Evolutionary conservation across 2,797 vertebrate genomes (phyloP).

Genomic region (Spondyliosoma cantharus): DNA sequence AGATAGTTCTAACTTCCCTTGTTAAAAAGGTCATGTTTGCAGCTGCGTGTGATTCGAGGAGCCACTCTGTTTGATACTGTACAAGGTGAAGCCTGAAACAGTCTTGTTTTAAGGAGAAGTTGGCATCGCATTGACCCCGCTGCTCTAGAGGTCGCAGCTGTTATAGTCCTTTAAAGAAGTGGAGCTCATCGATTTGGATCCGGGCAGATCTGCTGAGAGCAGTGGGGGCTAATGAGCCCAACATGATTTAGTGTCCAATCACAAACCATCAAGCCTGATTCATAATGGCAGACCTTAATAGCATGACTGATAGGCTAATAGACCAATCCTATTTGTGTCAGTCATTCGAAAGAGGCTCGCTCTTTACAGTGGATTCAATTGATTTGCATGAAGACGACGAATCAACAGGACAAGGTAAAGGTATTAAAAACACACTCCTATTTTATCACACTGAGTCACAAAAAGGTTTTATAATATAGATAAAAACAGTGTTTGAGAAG

Average conservation of each 20-base stretch:
- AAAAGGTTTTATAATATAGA: neutral
- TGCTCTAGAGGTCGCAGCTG: constrained; percentile 46
- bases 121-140: constrained; percentile 36
- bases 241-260: constrained; percentile 61
- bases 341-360: constrained; percentile 50
- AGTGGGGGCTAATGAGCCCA: constrained; percentile 40
- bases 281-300: constrained; percentile 59
- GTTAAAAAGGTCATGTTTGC: constrained; percentile 56
- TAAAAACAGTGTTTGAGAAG: neutral
- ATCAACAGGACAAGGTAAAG: neutral
- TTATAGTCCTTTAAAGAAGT: constrained; percentile 29
- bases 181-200: constrained; percentile 56
- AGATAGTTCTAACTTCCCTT: constrained; percentile 32
- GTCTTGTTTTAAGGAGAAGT: constrained; percentile 3
- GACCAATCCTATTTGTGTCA: constrained; percentile 67
- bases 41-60: constrained; percentile 13
- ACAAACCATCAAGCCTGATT: constrained; percentile 64
- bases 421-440: neutral
- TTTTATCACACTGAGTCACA: constrained; percentile 4
- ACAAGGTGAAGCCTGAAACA: neutral
- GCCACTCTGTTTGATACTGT: constrained; percentile 11
- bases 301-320: constrained; percentile 71
- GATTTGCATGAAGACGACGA: constrained; percentile 39
- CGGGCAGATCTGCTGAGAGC: constrained; percentile 42
- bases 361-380: constrained; percentile 48